Evolutionary conservation across 1,140 invertebrate species (phyloP), one percentile per base, ranked within the genome.

Genomic region (Mactra quadrangularis): DNA sequence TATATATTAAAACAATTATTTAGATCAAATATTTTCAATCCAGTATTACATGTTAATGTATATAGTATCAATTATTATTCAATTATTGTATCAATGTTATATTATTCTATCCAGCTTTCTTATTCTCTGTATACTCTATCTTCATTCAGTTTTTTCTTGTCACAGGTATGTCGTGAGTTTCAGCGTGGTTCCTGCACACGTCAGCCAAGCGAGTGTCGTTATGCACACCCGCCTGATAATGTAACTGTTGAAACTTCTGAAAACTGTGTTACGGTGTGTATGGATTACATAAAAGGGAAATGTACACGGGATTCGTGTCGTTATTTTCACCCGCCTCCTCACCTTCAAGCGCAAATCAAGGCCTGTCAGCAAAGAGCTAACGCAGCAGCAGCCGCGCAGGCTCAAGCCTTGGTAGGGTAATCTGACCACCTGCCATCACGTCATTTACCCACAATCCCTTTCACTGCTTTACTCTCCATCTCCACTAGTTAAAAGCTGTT

Each of bases 261-360:
- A 95, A 97, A 97, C 95, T 96, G 92, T 78, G 93, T 98, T 95
- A 98, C 97, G 95, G 97, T 98, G 95, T 98, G 97, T 97, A 98
- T 98, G 97, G 97, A 98, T 95, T 97, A 97, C 95, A 96, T 98
- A 95, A 98, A 98, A 94, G 97, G 97, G 92, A 96, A 96, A 94
- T 98, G 97, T 94, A 95, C 96, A 91, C 96, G 97, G 93, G 96
- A 96, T 93, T 95, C 96, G 93, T 98, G 97, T 96, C 97, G 97
- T 96, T 98, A 93, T 88, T 93, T 92, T 87, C 92, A 93, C 88
- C 92, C 92, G 45, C 92, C 92, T 95, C 96, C 97, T 95, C 97
- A 99, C 96, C 97, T 99, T 94, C 97, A 98, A 96, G 97, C 97
- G 95, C 97, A 98, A 96, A 97, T 98, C 96, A 98, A 98, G 96